These are phyloP conservation scores for Sminthopsis crassicaudata DNA, from an alignment of 2,113 vertebrate genomes.

Conservation along the genomic window DNA sequence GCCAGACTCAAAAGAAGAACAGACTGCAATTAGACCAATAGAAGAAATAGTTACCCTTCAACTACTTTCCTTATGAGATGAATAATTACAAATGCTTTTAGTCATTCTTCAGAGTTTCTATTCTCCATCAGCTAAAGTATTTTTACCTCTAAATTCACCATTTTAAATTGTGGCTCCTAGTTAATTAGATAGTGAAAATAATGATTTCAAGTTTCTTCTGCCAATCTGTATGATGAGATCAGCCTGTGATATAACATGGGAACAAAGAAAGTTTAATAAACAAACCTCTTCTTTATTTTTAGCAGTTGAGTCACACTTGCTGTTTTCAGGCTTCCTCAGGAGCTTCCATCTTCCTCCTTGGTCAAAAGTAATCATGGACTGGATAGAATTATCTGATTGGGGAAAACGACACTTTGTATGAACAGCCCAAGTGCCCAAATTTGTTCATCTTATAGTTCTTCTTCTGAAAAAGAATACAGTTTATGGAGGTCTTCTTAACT, in stretches of 20 bases:
- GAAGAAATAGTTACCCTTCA: background rate
- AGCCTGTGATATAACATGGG: accelerated
- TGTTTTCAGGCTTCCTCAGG: conserved; percentile 89
- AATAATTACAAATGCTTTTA: background rate
- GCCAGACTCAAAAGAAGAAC: background rate
- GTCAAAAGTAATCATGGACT: conserved; percentile 94
- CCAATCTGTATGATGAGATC: background rate
- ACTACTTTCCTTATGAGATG: conserved; percentile 31
- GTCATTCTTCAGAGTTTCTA: conserved; percentile 15
- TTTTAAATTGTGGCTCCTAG: background rate
- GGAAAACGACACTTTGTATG: conserved; percentile 19
- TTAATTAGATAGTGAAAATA: background rate
- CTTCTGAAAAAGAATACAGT: background rate
- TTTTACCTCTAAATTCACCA: conserved; percentile 33
- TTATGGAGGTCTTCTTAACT: background rate
- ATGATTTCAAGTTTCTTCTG: background rate
- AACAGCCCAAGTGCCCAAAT: background rate
- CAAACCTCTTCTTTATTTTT: conserved; percentile 90
- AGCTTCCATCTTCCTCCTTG: conserved; percentile 93
- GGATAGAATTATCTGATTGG: conserved; percentile 89
- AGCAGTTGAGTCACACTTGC: conserved; percentile 89
- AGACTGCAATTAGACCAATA: background rate
- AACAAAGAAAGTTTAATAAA: background rate
- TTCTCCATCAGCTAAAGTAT: conserved; percentile 17
- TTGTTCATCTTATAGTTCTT: background rate